Evolutionary conservation across 2,113 vertebrate species (phyloP).

Genomic region (Arizona elegans): DNA sequence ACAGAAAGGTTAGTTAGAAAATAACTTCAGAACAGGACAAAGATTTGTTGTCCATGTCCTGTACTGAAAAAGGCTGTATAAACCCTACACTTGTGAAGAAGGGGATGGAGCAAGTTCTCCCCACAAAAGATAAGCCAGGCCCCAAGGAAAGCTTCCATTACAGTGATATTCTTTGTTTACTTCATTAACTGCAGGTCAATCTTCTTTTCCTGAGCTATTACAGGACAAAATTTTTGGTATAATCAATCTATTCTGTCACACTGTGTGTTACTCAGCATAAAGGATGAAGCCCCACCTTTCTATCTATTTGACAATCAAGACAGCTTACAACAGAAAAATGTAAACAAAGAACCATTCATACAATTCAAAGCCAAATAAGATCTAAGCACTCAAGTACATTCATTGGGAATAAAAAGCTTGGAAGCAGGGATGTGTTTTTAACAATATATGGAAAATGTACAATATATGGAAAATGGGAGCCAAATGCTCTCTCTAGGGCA

Average conservation of each 20-base stretch:
- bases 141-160: background rate
- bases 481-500: background rate
- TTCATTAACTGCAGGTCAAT: background rate
- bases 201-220: background rate
- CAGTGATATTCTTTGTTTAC: background rate
- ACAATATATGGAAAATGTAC: background rate
- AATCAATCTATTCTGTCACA: background rate
- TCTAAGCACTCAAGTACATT: background rate
- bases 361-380: background rate
- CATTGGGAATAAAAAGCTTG: background rate
- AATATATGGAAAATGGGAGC: background rate
- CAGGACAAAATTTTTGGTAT: background rate
- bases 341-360: background rate
- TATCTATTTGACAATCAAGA: background rate
- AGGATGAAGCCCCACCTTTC: background rate
- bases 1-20: background rate
- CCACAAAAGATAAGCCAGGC: background rate
- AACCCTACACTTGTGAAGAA: background rate
- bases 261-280: background rate
- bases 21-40: background rate
- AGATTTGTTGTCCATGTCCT: background rate
- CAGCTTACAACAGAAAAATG: background rate
- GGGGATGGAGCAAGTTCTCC: background rate
- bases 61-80: background rate
- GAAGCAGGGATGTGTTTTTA: background rate